Evolutionary conservation across 2,113 vertebrate genomes (phyloP), one percentile per base, ranked within the genome.

Genomic region (Prunella himalayana): DNA sequence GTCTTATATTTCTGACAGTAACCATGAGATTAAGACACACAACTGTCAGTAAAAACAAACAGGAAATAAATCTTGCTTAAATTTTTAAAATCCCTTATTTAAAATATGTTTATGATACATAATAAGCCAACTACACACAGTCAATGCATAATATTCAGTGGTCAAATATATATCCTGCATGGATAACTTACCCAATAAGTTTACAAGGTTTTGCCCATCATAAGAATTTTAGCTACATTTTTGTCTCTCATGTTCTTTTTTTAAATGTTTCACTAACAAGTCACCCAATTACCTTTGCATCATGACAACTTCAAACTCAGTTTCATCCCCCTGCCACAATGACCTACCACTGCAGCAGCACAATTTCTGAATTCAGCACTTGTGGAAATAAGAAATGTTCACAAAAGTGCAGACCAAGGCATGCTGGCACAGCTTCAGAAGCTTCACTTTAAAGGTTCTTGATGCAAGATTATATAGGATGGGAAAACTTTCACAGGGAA

Each of bases 81-180:
- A 5, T 42, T 49, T 49, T 70, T 56, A 0, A 76, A 65, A 73
- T 39, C 31, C 5, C 16, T 28, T 47, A 7, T 63, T 91, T 69
- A 25, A 73, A 86, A 75, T n/a, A 31, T 1, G 35, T 33, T 59
- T 44, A 12, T 0, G 0, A 41, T 42, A 60, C 6, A 10, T 22
- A 66, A 70, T 22, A 49, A 78, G 23, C 8, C 41, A 53, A 19
- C 21, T 47, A 42, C 15, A 69, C 0, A 6, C n/a, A 65, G 35
- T 57, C 6, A 78, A 21, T 14, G 16, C 25, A 23, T 12, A 66
- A 49, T 1, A 3, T 18, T 56, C 21, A 21, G 24, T 19, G 20
- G 33, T 49, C 28, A 71, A 31, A 20, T 1, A 1, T 16, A 22
- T 51, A 71, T 31, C 27, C 44, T 76, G 11, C 61, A 68, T 16